These are phyloP conservation scores for Leptestheria dahalacensis DNA, from an alignment of 1,140 invertebrate genomes.

Conservation along the genomic window DNA sequence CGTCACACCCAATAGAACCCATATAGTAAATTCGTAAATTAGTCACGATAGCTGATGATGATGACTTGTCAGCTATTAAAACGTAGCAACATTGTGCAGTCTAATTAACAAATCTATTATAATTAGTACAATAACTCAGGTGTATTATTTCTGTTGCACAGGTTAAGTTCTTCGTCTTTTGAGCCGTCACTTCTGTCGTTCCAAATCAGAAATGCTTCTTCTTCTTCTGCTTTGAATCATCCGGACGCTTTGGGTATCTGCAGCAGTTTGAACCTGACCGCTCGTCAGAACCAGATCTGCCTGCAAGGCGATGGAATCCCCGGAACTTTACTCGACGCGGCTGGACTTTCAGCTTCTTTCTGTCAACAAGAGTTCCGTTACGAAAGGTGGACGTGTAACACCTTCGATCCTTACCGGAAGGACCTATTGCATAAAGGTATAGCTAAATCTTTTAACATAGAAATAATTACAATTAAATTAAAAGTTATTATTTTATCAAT, in stretches of 20 bases:
- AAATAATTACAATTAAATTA: no score
- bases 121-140: no score
- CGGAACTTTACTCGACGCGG: constrained; percentile 4
- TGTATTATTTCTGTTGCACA: no score
- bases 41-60: no score
- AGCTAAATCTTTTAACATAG: background rate
- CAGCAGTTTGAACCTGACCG: background rate
- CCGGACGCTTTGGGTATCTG: background rate
- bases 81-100: no score
- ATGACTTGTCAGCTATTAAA: no score
- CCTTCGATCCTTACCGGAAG: background rate
- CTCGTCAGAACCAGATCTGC: constrained; percentile 1
- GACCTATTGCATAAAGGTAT: background rate
- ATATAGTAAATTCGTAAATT: no score
- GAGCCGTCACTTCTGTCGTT: no score
- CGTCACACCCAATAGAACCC: no score
- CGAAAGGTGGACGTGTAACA: constrained; percentile 29
- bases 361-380: constrained; percentile 29
- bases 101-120: no score
- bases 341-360: constrained; percentile 27
- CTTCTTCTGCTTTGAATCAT: background rate
- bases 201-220: no score
- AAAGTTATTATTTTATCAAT: background rate
- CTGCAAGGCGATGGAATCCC: constrained; percentile 7
- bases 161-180: no score